Conservation (phyloP, 2,888 invertebrate genomes). For the Ommatoiulus sabulosus region DNA sequence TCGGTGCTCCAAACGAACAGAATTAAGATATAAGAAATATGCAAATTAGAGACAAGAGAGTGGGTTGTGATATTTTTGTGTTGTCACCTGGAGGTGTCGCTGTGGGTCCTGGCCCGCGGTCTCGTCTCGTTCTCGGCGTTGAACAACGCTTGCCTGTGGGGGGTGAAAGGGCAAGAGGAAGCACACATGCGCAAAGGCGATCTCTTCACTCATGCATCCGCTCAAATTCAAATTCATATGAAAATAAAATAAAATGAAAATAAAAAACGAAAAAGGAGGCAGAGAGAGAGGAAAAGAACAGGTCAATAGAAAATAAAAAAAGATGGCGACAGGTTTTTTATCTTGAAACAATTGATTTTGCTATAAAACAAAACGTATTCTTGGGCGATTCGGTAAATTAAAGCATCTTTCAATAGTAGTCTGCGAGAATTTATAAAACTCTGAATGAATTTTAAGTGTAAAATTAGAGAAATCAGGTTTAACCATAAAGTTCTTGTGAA, state of each 20-base stretch:
- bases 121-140: conserved; percentile 51
- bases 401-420: not conserved
- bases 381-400: not conserved
- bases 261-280: conserved; percentile 9
- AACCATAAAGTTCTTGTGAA: no score
- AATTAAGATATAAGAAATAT: conserved; percentile 36
- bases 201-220: conserved; percentile 29
- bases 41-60: conserved; percentile 30
- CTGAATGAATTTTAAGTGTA: not conserved
- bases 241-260: not conserved
- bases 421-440: not conserved
- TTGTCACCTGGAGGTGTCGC: conserved; percentile 51
- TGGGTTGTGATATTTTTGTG: conserved; percentile 43
- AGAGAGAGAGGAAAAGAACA: not conserved
- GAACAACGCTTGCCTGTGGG: conserved; percentile 51
- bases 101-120: conserved; percentile 51
- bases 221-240: conserved; percentile 35
- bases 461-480: not conserved
- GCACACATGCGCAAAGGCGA: conserved; percentile 51
- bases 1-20: conserved; percentile 40
- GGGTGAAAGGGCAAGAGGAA: conserved; percentile 41
- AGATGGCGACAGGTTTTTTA: not conserved
- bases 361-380: not conserved
- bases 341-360: not conserved
- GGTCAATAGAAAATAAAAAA: not conserved